Conservation (phyloP, 2,888 invertebrate genomes). For the Drosophila antonietae region DNA sequence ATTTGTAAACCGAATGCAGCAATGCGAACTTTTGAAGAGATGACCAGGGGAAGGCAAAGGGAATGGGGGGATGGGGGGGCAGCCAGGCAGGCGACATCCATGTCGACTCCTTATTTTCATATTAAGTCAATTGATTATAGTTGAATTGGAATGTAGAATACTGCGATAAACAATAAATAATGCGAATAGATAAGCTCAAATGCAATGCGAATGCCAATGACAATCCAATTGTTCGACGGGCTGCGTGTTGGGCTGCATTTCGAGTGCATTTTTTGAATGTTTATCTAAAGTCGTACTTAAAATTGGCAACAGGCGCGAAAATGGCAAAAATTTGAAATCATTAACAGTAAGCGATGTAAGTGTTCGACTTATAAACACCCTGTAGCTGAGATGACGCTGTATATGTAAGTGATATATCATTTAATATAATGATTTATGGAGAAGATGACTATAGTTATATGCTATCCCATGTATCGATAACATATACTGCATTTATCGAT, state of each 20-base stretch:
- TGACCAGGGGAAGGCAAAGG: not conserved
- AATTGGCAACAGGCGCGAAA: not conserved
- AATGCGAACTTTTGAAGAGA: constrained; percentile 19
- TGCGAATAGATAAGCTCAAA: not conserved
- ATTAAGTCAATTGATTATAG: constrained; percentile 73
- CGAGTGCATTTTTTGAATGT: not conserved
- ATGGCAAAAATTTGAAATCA: not conserved
- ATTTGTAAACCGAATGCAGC: constrained; percentile 62
- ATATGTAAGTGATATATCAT: not conserved
- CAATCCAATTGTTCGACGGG: not conserved
- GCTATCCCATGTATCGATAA: not conserved
- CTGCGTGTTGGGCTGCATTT: not conserved
- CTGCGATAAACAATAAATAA: too few species aligned
- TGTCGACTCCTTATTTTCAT: constrained; percentile 43
- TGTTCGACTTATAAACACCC: not conserved
- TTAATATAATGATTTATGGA: not conserved
- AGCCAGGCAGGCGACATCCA: too few species aligned
- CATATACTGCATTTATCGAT: not conserved
- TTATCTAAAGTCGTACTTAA: not conserved
- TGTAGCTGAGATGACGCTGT: not conserved
- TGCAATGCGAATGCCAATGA: not conserved
- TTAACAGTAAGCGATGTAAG: not conserved
- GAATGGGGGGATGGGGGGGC: not conserved
- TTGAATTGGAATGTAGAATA: constrained; percentile 62
- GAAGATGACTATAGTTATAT: not conserved